These are phyloP conservation scores for Alfaro cultratus DNA, from an alignment of 2,797 vertebrate species.

Conservation along the genomic window DNA sequence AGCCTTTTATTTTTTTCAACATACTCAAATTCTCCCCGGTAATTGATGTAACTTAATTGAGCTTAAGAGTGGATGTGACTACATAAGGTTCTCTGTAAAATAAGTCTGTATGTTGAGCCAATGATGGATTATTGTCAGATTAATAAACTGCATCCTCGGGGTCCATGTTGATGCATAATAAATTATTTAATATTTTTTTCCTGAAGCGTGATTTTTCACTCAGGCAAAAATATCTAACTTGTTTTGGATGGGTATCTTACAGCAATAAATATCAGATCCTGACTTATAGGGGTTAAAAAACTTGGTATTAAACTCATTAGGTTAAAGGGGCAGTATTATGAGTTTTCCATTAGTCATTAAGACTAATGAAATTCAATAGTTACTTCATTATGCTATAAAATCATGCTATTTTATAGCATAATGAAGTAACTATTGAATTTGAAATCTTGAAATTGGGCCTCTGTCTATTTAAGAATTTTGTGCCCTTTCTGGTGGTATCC, in stretches of 20 bases:
- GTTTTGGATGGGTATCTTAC: neutral
- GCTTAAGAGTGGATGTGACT: neutral
- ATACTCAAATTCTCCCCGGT: neutral
- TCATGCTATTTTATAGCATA: too few relatives aligned
- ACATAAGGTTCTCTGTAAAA: neutral
- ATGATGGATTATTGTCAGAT: neutral
- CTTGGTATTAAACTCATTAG: neutral
- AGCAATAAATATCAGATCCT: neutral
- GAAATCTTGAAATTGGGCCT: too few relatives aligned
- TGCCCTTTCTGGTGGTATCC: too few relatives aligned
- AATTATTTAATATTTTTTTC: neutral
- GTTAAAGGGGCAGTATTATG: too few relatives aligned
- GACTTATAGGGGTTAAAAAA: neutral
- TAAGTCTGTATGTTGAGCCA: neutral
- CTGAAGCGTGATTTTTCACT: neutral
- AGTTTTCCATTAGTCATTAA: too few relatives aligned
- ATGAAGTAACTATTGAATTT: too few relatives aligned
- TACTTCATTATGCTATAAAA: too few relatives aligned
- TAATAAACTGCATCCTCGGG: neutral
- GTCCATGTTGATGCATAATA: neutral
- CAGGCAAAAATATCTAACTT: neutral
- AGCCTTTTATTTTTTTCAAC: neutral
- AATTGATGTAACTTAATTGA: neutral
- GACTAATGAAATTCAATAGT: too few relatives aligned
- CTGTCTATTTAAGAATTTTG: too few relatives aligned